Conservation (phyloP, 1,140 invertebrate species). For the Lutraria rhynchaena region DNA sequence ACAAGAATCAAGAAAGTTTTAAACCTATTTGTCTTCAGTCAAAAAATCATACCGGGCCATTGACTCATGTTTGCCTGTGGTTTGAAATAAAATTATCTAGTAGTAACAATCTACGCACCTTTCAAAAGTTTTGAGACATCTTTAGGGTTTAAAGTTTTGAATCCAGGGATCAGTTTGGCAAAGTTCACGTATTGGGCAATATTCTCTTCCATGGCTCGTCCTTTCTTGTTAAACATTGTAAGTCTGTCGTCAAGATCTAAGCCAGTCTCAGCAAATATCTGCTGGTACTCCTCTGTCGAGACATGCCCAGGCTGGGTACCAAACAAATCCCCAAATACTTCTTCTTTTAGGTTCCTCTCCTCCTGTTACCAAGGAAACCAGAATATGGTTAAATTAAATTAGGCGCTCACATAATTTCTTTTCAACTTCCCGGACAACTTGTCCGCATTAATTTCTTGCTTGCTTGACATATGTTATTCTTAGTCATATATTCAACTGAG, state of each 20-base stretch:
- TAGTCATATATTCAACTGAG: too few relatives aligned
- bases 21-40: too few relatives aligned
- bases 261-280: slow-evolving; percentile 59
- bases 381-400: not conserved
- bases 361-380: slow-evolving; percentile 3
- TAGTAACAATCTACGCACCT: too few relatives aligned
- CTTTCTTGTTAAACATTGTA: slow-evolving; percentile 47
- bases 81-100: too few relatives aligned
- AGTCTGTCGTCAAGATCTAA: slow-evolving; percentile 53
- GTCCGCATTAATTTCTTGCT: not conserved
- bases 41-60: too few relatives aligned
- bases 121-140: slow-evolving; percentile 56
- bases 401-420: not conserved
- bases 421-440: not conserved
- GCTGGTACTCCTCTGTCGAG: slow-evolving; percentile 55
- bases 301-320: slow-evolving; percentile 10
- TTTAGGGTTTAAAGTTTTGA: slow-evolving; percentile 46
- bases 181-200: slow-evolving; percentile 56
- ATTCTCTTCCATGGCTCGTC: slow-evolving; percentile 47
- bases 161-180: slow-evolving; percentile 54
- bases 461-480: not conserved
- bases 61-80: too few relatives aligned
- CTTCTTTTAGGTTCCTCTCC: slow-evolving; percentile 33
- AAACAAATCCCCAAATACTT: slow-evolving; percentile 54
- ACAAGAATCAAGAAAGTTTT: too few relatives aligned